phyloP scores from a whole-genome alignment of 92 coral and sea anemone genomes.

The Siderastrea siderea region DNA sequence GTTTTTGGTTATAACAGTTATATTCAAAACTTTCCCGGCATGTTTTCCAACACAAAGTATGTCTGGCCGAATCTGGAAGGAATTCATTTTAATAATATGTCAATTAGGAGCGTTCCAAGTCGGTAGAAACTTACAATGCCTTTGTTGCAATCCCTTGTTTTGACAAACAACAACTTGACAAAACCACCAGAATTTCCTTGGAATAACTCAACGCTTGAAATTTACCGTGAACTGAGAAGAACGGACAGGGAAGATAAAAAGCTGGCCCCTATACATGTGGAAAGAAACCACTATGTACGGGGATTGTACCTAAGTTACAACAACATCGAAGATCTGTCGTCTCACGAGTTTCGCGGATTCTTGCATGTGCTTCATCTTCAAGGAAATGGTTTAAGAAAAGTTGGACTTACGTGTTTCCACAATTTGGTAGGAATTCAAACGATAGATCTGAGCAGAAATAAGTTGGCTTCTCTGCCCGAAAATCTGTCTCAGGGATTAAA shows the following conservation, averaged over 20 bases:
- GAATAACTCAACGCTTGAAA: too few species aligned
- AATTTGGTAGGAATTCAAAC: conserved; percentile 4
- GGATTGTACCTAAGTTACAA: background rate
- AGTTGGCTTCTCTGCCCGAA: background rate
- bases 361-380: too few species aligned
- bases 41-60: conserved; percentile 10
- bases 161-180: background rate
- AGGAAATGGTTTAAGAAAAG: background rate
- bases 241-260: background rate
- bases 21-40: background rate
- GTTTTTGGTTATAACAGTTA: background rate
- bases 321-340: background rate
- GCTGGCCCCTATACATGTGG: background rate
- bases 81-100: background rate
- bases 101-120: background rate
- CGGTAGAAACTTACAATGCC: conserved; percentile 16
- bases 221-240: background rate
- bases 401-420: conserved; percentile 16
- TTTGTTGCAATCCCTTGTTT: background rate
- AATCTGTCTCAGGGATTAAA: background rate
- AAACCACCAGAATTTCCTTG: too few species aligned
- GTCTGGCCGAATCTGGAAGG: background rate
- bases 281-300: background rate
- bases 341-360: conserved; percentile 7
- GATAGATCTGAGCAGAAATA: conserved; percentile 18